A percentile compares a stretch with the other conserved stretches of the same genome.
phyloP scores from a whole-genome alignment of 1,140 invertebrate species.

The Patella vulgata region DNA sequence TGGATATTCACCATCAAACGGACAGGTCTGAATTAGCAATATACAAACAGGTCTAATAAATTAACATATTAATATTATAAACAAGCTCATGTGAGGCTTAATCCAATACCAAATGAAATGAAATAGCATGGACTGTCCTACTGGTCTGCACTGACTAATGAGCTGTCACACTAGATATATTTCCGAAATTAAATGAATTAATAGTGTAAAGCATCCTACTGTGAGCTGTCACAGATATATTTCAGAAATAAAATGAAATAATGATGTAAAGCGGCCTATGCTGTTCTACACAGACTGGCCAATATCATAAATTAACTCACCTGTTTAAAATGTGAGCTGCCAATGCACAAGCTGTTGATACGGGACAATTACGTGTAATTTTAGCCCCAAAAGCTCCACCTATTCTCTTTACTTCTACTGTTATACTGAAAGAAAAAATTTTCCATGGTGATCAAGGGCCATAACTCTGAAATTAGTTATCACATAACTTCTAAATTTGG shows the following conservation, averaged over 20 bases:
- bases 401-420: conserved; percentile 39
- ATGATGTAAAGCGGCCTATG: not conserved
- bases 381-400: conserved; percentile 63
- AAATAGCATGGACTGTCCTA: no score
- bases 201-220: not conserved
- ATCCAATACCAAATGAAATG: not conserved
- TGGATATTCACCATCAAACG: conserved; percentile 89
- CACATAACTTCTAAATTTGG: no score
- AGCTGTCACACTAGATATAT: no score
- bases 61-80: no score
- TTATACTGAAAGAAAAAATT: conserved; percentile 30
- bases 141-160: no score
- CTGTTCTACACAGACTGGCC: not conserved
- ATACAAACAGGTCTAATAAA: not conserved
- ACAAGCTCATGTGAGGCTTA: not conserved
- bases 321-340: conserved; percentile 50
- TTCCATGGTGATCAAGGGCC: no score
- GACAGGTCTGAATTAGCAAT: conserved; percentile 73
- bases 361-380: conserved; percentile 35
- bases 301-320: conserved; percentile 9
- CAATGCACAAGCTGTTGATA: conserved; percentile 51
- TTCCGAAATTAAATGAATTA: no score
- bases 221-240: no score
- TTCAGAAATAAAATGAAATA: not conserved
- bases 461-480: no score